phyloP scores from a whole-genome alignment of 2,113 vertebrate genomes.

The Antidorcas marsupialis region DNA sequence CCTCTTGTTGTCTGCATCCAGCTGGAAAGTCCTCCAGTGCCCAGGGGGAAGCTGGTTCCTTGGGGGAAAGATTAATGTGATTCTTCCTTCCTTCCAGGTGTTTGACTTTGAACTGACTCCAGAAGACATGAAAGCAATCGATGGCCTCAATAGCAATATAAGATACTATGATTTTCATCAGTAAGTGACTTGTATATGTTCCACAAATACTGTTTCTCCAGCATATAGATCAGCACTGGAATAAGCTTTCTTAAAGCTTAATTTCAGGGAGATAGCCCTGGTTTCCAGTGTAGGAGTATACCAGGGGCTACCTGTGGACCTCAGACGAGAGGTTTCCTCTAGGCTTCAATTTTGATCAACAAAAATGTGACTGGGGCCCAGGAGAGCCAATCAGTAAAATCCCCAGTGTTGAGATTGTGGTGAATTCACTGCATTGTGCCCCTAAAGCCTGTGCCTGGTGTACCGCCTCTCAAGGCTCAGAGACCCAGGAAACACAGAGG shows the following conservation, averaged over 20 bases:
- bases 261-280: neutral
- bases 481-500: neutral
- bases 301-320: neutral
- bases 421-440: neutral
- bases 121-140: constrained; percentile 45
- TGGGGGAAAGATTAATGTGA: neutral
- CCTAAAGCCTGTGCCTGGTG: neutral
- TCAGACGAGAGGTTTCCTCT: neutral
- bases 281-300: neutral
- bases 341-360: neutral
- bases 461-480: neutral
- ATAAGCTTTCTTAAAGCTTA: neutral
- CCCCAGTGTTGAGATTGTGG: too few species aligned
- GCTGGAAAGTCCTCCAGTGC: neutral
- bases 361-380: neutral
- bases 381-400: neutral
- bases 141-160: constrained; percentile 38
- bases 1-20: neutral
- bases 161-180: neutral
- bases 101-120: constrained; percentile 47
- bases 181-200: constrained; percentile 11
- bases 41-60: too few species aligned
- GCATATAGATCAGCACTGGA: neutral
- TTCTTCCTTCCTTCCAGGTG: neutral
- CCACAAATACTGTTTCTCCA: neutral